Percentiles rank a stretch among this genome's conserved stretches.
phyloP scores from a whole-genome alignment of 2,797 vertebrate genomes.

The Ibycter americanus region DNA sequence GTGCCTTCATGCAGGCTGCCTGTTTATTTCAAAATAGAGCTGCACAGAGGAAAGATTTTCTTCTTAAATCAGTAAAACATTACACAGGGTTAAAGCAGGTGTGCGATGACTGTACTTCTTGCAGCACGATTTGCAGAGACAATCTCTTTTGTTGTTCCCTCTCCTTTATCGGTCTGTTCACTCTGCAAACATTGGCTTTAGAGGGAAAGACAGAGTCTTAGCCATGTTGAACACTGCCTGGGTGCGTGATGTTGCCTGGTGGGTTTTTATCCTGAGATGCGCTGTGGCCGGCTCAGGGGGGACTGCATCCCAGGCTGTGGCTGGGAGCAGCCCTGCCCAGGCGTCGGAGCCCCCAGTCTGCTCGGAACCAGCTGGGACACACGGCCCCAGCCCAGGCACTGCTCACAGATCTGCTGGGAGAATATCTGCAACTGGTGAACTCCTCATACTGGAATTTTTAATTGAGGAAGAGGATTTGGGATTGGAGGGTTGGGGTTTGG shows the following conservation, averaged over 20 bases:
- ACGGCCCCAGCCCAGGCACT: background rate
- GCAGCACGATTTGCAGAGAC: background rate
- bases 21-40: accelerated
- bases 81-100: background rate
- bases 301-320: background rate
- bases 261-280: too few relatives aligned
- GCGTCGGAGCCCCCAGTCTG: background rate
- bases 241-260: accelerated
- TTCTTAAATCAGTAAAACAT: background rate
- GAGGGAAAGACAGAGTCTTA: background rate
- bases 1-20: accelerated
- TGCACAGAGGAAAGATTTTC: background rate
- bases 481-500: too few relatives aligned
- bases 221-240: accelerated
- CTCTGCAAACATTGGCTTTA: background rate
- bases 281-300: background rate
- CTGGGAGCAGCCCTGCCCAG: background rate
- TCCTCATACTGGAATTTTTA: background rate
- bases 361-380: accelerated
- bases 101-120: accelerated
- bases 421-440: accelerated
- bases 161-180: background rate
- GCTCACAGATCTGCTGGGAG: background rate
- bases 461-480: background rate
- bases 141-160: background rate